Evolutionary conservation across 1,140 invertebrate genomes (phyloP), one percentile per base, ranked within the genome.

Genomic region (Apis florea): DNA sequence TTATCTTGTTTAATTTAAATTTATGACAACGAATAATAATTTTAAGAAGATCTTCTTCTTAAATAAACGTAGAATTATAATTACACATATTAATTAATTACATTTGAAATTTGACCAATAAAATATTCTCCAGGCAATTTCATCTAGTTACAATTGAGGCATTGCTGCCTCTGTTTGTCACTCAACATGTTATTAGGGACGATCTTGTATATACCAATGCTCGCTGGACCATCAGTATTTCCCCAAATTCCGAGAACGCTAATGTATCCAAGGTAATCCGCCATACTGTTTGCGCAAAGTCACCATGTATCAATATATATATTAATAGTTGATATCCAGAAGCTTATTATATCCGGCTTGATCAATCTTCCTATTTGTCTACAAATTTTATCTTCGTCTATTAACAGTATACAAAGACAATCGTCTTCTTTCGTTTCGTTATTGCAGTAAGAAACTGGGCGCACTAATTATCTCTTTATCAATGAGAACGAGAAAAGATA

Each of bases 221-320:
- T 56, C 15, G 53, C 53, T 19, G 71, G 61, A 67, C 71, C 79
- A 11, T 80, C 61, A 47, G 61, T 67, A 71, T 54, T 74, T 31
- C 58, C 71, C 51, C 1, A 67, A 81, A 64, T 74, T 26, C 63
- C 61, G 4, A 17, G 49, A 2, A 54, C 69, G 77, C 10, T 21
- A 21, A 15, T 21, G 19, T 59, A 51, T 47, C 19, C 19, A 24
- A 40, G 71, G 53, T 49, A 72, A 67, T 67, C 71, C 71, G 63
- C 67, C 71, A 67, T 49, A 12, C 15, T 11, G 73, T 82, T 82
- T 82, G 66, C 61, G 56, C 72, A 69, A 66, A 69, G 49, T 80
- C 53, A 53, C 56, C 49, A 13, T 63, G 21, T 31, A 58, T 82
- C 69, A 76, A 77, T 53, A 31, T 69, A 69, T 54, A 58, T 66